Conservation (phyloP, 2,113 vertebrate species). For the Poeciliopsis turrubarensis region DNA sequence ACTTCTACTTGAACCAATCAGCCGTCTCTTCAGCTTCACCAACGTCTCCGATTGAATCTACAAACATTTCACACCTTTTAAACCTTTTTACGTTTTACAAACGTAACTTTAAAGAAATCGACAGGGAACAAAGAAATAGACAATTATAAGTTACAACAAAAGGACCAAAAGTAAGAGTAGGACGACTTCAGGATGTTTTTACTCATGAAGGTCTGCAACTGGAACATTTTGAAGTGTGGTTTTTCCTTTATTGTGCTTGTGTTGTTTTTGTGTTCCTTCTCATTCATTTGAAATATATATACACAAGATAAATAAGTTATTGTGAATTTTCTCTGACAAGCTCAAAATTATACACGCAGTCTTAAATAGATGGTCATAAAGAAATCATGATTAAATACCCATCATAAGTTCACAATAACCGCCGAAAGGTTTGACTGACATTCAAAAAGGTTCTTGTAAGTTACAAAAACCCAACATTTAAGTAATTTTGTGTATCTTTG, state of each 20-base stretch:
- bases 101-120: neutral
- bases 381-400: neutral
- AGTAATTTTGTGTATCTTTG: neutral
- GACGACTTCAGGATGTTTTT: no score
- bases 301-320: neutral
- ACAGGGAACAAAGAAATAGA: neutral
- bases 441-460: no score
- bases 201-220: no score
- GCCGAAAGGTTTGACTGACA: no score
- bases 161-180: no score
- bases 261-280: no score
- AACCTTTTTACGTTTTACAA: neutral
- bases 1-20: constrained; percentile 28
- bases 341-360: neutral
- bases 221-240: no score
- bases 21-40: neutral
- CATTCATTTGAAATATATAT: no score
- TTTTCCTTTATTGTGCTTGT: no score
- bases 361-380: neutral
- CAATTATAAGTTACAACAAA: no score
- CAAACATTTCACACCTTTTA: neutral
- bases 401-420: neutral
- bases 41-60: constrained; percentile 3
- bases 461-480: neutral
- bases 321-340: neutral